A percentile compares a stretch with the other conserved stretches of the same genome.
Conservation (phyloP, 1,140 invertebrate genomes). For the Diorhabda sublineata region DNA sequence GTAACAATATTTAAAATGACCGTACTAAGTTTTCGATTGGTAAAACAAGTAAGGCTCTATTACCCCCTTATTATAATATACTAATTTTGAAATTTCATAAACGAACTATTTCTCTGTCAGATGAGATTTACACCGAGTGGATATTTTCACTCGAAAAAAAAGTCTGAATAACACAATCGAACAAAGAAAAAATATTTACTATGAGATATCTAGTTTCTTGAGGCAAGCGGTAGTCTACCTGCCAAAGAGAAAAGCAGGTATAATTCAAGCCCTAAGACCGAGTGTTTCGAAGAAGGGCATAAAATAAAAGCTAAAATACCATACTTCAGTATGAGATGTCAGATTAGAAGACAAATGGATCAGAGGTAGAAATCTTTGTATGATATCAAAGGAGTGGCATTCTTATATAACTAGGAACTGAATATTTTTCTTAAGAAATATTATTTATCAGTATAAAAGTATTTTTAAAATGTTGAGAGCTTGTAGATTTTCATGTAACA, state of each 20-base stretch:
- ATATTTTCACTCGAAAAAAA: slow-evolving; percentile 10
- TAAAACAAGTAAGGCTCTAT: no score
- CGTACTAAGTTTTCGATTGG: no score
- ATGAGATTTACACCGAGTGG: no score
- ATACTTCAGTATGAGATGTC: slow-evolving; percentile 10
- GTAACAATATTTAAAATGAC: no score
- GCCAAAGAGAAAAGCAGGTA: neutral
- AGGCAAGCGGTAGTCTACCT: slow-evolving; percentile 4
- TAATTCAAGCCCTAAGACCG: slow-evolving; percentile 1
- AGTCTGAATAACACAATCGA: neutral
- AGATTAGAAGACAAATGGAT: slow-evolving; percentile 18
- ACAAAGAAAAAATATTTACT: neutral
- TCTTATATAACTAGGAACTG: slow-evolving; percentile 9
- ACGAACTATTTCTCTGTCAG: no score
- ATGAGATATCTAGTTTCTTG: neutral
- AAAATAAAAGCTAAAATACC: slow-evolving; percentile 13
- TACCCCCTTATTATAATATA: no score
- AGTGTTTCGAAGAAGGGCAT: slow-evolving; percentile 11
- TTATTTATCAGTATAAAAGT: slow-evolving; percentile 4
- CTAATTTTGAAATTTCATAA: no score
- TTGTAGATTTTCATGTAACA: no score
- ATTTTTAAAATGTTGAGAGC: neutral
- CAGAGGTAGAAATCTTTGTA: slow-evolving; percentile 12
- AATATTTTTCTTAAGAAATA: slow-evolving; percentile 7
- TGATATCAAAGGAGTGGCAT: slow-evolving; percentile 11